Evolutionary conservation across 2,113 vertebrate species (phyloP), one percentile per base, ranked within the genome.

Genomic region (Erpornis zantholeuca): DNA sequence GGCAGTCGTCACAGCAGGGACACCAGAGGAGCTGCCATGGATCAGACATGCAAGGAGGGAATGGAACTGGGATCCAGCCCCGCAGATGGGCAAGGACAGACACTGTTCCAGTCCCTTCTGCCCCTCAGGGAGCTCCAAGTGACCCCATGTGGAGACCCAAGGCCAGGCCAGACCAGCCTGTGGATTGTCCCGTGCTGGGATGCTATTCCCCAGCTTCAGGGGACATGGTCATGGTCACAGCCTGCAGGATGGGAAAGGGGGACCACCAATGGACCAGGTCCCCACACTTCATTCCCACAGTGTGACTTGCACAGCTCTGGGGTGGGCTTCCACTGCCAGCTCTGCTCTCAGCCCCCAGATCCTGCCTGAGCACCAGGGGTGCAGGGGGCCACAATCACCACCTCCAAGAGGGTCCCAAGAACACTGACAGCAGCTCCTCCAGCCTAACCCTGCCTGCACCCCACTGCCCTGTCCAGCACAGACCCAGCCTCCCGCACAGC

Each of bases 81-180:
- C 18, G 6, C 0, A 1, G 18, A 7, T 4, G 2, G 27, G 21
- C 33, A 80, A 57, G 35, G 49, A 38, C 6, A 5, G 60, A 77
- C 15, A 27, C 22, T 54, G 29, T 33, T 90, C 56, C 47, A 27
- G 33, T 49, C 15, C 29, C 33, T 52, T 57, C 52, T 77, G 50
- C 28, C 33, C 38, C 50, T 54, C 3, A 2, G 14, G 56, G 21
- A 71, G 52, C 38, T 57, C 28, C 3, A 2, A 38, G 20, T 54
- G 54, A 65, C 36, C n/a, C 54, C 1, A 0, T 0, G 0, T 0
- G 1, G 28, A 59, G 28, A 63, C 20, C 36, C 20, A 15, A 60
- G 15, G 15, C 27, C 31, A 44, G 31, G n/a, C 4, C n/a, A 73
- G 59, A 36, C 3, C 53, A 68, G 33, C 28, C n/a, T 10, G 12